phyloP scores from a whole-genome alignment of 2,113 vertebrate genomes.

The Polypterus bichir region DNA sequence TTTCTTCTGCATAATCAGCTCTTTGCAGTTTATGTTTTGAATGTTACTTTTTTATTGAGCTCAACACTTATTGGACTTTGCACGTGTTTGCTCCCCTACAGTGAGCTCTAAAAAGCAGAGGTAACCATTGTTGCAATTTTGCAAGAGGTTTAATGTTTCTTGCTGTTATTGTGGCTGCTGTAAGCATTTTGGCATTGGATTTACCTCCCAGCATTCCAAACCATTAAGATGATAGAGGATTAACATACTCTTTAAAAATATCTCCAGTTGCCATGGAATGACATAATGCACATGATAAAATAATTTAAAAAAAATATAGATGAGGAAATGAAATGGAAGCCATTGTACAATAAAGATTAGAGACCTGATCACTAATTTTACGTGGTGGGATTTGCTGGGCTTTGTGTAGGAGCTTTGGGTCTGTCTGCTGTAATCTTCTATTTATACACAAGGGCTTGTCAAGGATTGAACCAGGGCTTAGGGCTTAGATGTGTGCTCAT shows the following conservation, averaged over 20 bases:
- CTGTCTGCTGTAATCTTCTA: conserved; percentile 4
- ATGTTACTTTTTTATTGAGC: no score
- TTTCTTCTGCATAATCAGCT: no score
- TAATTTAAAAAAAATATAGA: not conserved
- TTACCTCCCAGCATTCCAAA: not conserved
- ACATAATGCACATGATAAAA: not conserved
- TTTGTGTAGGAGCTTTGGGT: conserved; percentile 2
- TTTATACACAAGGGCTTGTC: conserved; percentile 6
- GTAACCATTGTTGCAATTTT: no score
- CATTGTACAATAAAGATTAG: conserved; percentile 1
- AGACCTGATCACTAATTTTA: not conserved
- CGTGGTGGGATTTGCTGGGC: not conserved
- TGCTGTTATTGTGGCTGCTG: no score
- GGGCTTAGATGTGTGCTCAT: conserved; percentile 4
- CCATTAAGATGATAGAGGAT: conserved; percentile 1
- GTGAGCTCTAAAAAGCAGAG: no score
- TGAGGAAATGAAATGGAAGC: not conserved
- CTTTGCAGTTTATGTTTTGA: no score
- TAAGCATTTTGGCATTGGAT: no score
- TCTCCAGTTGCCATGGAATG: no score
- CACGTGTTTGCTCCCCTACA: no score
- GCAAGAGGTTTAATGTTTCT: no score
- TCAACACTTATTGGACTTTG: no score
- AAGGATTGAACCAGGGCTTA: conserved; percentile 2
- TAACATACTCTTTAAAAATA: not conserved